A percentile compares a stretch with the other conserved stretches of the same genome.
Conservation (phyloP, 2,797 vertebrate genomes). For the Margarornis squamiger region DNA sequence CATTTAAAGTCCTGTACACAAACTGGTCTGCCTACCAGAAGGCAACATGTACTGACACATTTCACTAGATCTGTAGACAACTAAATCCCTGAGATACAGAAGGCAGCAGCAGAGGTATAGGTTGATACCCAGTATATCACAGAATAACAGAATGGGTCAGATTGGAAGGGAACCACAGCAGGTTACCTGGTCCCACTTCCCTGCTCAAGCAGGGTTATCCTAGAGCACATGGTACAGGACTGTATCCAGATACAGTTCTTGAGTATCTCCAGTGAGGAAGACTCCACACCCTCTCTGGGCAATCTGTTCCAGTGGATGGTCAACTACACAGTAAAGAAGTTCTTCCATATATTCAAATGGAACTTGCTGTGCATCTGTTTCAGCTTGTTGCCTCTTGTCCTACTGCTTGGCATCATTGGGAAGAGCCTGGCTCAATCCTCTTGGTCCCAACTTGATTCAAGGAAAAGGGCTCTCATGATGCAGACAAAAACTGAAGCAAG, state of each 20-base stretch:
- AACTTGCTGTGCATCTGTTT: not conserved
- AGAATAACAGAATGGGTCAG: not conserved
- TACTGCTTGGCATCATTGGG: not conserved
- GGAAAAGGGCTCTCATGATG: not conserved
- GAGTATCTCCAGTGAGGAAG: not conserved
- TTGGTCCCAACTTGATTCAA: not conserved
- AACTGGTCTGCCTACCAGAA: not conserved
- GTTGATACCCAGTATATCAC: not conserved
- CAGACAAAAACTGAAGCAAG: not conserved
- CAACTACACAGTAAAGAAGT: not conserved
- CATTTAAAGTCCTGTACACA: not conserved
- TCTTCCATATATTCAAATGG: not conserved
- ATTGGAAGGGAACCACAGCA: not conserved
- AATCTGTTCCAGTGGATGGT: not conserved
- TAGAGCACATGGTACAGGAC: not conserved
- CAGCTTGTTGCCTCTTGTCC: accelerated
- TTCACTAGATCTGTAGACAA: not conserved
- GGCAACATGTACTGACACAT: not conserved
- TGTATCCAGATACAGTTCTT: not conserved
- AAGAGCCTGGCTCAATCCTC: not conserved
- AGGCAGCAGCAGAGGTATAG: not conserved
- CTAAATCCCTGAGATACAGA: not conserved
- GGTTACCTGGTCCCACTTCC: not conserved
- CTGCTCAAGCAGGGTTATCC: not conserved
- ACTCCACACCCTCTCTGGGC: not conserved